Base-by-base conservation (phyloP, 2,888 invertebrate genomes). In the Priocnemis perturbator region DNA sequence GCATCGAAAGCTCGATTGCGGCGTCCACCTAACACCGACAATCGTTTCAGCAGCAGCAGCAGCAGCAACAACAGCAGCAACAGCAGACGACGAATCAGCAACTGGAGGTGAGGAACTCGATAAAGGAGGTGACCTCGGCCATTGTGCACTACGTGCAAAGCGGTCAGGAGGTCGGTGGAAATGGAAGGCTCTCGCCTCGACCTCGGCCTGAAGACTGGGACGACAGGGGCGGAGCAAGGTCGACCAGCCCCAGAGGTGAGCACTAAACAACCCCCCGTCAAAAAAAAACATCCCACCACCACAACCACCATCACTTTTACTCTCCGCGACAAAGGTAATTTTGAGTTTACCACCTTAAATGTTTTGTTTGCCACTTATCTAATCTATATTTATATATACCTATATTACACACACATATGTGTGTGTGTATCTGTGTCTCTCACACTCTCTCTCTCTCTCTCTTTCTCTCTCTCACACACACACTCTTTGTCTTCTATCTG, bases 81-180 rank as follows among this genome's bases (percentile, higher is more conserved):
- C 85, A 85, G 71, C 86, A 87, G 77, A 84, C 87, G 83, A 87
- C 87, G 86, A 87, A 87, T 83, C 89, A 89, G 78, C 88, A 88
- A 78, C 83, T 86, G 79, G 89, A 89, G 79, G 89, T 89, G 79
- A 85, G 89, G 87, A 93, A 95, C 74, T 96, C 96, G 67, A 97
- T 97, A 88, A 96, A 96, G 89, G 96, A 96, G 90, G 97, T 97
- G 78, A 97, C 97, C 75, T 96, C 96, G 81, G 97, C 97, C 58
- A 97, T 97, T 83, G 97, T 96, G 64, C 96, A 97, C 89, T 97
- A 96, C 91, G 96, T 97, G 72, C 91, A 90, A 75, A 91, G 89
- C 81, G 90, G 90, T 78, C 90, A 88, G 80, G 90, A 89, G 81
- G 89, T 88, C 78, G 87, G 83, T 74, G 84, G 83, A 72, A 84